phyloP scores from a whole-genome alignment of 1,140 invertebrate genomes.

The Coelopa frigida region DNA sequence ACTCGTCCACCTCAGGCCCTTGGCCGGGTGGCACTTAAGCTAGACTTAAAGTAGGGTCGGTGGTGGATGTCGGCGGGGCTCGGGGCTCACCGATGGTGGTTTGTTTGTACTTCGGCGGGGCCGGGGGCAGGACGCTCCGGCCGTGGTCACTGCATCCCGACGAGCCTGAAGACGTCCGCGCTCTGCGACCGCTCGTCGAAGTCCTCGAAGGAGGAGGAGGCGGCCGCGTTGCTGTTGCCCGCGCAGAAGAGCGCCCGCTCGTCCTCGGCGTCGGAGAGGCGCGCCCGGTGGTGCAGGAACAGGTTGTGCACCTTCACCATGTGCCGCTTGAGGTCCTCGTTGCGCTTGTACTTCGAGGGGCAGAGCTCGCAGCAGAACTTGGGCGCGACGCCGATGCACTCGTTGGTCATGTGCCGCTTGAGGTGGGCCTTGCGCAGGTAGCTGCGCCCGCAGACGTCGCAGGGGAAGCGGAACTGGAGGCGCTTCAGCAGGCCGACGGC shows the following conservation, averaged over 20 bases:
- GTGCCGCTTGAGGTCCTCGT: slow-evolving; percentile 50
- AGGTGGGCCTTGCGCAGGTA: slow-evolving; percentile 56
- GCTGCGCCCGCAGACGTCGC: slow-evolving; percentile 50
- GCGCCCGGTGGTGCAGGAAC: too few relatives aligned
- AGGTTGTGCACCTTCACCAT: slow-evolving; percentile 28
- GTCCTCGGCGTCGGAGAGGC: background rate
- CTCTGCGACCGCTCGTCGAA: background rate
- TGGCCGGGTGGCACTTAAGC: too few relatives aligned
- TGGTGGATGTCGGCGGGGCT: too few relatives aligned
- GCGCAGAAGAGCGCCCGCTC: background rate
- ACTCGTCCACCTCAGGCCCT: too few relatives aligned
- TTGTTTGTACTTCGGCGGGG: too few relatives aligned
- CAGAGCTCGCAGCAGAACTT: slow-evolving; percentile 55
- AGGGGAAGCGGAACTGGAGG: slow-evolving; percentile 44
- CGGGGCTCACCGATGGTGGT: too few relatives aligned
- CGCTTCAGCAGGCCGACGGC: too few relatives aligned
- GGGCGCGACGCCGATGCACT: slow-evolving; percentile 54
- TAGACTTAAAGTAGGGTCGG: too few relatives aligned
- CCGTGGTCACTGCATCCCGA: too few relatives aligned
- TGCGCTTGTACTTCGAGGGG: slow-evolving; percentile 47
- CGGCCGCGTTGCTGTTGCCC: background rate
- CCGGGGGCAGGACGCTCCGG: too few relatives aligned
- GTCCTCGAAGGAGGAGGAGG: background rate
- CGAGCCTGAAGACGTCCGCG: too few relatives aligned
- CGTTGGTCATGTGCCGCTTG: slow-evolving; percentile 53